A percentile compares a stretch with the other conserved stretches of the same genome.
phyloP scores from a whole-genome alignment of 2,888 invertebrate genomes.

The Drosophila villosipedis region DNA sequence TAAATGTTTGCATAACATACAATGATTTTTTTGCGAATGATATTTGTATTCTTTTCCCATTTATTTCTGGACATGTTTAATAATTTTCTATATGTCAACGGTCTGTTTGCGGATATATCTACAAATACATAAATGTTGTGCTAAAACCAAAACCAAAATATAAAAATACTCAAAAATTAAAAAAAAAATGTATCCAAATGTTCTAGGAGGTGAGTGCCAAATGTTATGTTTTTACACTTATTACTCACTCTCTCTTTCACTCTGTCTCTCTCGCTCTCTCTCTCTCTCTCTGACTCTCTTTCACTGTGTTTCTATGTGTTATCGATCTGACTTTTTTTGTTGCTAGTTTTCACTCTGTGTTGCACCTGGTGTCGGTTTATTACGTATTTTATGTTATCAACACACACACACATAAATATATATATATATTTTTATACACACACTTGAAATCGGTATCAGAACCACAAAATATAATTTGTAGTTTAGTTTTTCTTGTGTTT shows the following conservation, averaged over 20 bases:
- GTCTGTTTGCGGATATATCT: constrained; percentile 75
- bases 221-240: constrained; percentile 51
- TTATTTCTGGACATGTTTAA: constrained; percentile 55
- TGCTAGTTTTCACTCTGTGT: constrained; percentile 35
- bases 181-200: constrained; percentile 59
- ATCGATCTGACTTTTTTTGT: constrained; percentile 12
- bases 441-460: neutral
- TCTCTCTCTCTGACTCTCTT: constrained; percentile 23
- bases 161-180: constrained; percentile 48
- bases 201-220: constrained; percentile 83
- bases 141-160: constrained; percentile 58
- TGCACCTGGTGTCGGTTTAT: constrained; percentile 71
- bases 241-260: constrained; percentile 32
- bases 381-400: constrained; percentile 27
- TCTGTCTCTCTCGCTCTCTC: constrained; percentile 32
- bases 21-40: constrained; percentile 62
- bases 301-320: constrained; percentile 3
- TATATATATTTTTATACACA: neutral
- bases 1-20: constrained; percentile 55
- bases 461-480: constrained; percentile 12
- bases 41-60: constrained; percentile 74
- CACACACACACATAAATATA: constrained; percentile 11
- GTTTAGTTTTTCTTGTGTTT: constrained; percentile 8
- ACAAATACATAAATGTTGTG: constrained; percentile 71
- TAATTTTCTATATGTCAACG: constrained; percentile 66